Evolutionary conservation across 2,797 vertebrate genomes (phyloP).

Genomic region (Enteromius trimaculatus): DNA sequence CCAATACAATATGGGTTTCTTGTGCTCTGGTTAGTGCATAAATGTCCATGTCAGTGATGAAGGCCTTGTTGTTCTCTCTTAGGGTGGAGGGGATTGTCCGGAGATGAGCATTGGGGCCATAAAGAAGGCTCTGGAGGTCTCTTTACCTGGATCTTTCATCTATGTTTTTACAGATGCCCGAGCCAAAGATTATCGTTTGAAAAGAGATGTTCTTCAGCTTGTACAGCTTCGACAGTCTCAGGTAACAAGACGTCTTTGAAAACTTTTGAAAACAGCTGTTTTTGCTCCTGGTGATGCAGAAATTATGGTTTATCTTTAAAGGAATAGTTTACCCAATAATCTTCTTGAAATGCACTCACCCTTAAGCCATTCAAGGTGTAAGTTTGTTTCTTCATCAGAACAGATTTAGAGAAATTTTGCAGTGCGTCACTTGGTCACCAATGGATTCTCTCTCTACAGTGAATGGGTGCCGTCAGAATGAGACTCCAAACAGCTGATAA

Average conservation of each 20-base stretch:
- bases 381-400: background rate
- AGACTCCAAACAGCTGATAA: background rate
- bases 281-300: background rate
- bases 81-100: conserved; percentile 96
- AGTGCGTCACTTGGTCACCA: background rate
- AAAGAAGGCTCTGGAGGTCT: conserved; percentile 88
- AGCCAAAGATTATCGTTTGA: conserved; percentile 90
- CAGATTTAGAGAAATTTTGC: background rate
- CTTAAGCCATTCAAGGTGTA: background rate
- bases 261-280: background rate
- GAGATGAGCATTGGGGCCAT: conserved; percentile 97
- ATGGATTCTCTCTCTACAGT: background rate
- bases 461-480: background rate
- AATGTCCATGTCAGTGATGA: conserved; percentile 15
- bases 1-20: conserved; percentile 20
- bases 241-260: conserved; percentile 70
- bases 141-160: conserved; percentile 89
- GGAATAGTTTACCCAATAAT: background rate
- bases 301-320: background rate
- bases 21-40: conserved; percentile 10
- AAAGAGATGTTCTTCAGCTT: conserved; percentile 86
- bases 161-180: conserved; percentile 95
- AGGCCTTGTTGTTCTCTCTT: conserved; percentile 24
- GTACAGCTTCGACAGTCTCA: conserved; percentile 92
- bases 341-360: background rate